Conservation (phyloP, 2,888 invertebrate species). For the Selenia dentaria region DNA sequence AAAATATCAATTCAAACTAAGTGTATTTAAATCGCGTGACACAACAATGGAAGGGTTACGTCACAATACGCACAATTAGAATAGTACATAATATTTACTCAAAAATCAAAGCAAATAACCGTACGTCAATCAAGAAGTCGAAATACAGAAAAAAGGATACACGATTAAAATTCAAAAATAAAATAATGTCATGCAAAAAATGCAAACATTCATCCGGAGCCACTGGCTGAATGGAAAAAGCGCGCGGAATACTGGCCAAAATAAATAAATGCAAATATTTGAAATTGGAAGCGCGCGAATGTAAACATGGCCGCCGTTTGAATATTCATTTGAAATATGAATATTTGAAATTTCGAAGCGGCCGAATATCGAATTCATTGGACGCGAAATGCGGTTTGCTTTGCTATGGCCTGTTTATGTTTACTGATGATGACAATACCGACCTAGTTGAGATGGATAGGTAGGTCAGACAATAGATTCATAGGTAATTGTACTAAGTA, state of each 20-base stretch:
- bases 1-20: no score
- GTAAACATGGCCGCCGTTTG: slow-evolving; percentile 79
- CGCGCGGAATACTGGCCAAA: slow-evolving; percentile 60
- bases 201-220: slow-evolving; percentile 45
- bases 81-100: slow-evolving; percentile 1
- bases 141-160: slow-evolving; percentile 30
- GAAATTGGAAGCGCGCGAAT: slow-evolving; percentile 82
- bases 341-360: slow-evolving; percentile 61
- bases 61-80: background rate
- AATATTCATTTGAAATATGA: slow-evolving; percentile 83
- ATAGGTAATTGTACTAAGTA: no score
- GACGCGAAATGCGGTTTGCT: slow-evolving; percentile 35
- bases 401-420: background rate
- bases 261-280: slow-evolving; percentile 84
- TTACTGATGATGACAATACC: no score
- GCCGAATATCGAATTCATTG: slow-evolving; percentile 76
- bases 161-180: slow-evolving; percentile 17
- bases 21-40: no score
- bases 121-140: slow-evolving; percentile 53
- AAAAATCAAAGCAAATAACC: slow-evolving; percentile 32
- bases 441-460: no score
- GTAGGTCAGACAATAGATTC: no score
- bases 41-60: background rate
- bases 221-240: slow-evolving; percentile 48
- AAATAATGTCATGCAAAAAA: slow-evolving; percentile 24